These are phyloP conservation scores for Panthera uncia DNA, from an alignment of 2,113 vertebrate species.

Conservation along the genomic window DNA sequence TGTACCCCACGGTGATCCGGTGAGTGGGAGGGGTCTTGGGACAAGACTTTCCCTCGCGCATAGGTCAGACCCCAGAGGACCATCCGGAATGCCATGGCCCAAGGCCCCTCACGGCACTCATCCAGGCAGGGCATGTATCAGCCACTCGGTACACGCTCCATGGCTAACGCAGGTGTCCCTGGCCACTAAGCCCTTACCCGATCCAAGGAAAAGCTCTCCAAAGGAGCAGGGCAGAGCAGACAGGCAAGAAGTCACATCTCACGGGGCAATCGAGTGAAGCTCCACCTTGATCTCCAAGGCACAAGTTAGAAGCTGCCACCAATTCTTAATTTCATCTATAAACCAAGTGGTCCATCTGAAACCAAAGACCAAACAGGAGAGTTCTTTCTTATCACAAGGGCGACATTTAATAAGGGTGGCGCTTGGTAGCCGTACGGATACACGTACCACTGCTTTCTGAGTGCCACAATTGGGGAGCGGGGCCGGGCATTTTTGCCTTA, in stretches of 20 bases:
- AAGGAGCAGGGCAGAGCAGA: neutral
- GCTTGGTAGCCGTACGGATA: too few species aligned
- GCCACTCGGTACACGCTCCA: neutral
- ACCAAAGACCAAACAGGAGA: neutral
- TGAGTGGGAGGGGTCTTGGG: slow-evolving; percentile 55
- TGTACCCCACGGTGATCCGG: slow-evolving; percentile 92
- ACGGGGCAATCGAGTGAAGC: neutral
- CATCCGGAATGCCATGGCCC: neutral
- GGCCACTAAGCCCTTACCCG: neutral
- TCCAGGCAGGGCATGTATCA: neutral
- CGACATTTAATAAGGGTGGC: neutral
- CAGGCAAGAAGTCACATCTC: neutral
- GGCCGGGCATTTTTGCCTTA: neutral
- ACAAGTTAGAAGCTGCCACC: neutral
- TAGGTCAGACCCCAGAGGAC: neutral
- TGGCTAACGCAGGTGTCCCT: neutral
- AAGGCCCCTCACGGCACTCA: neutral
- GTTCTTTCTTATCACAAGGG: neutral
- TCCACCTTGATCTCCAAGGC: neutral
- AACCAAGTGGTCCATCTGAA: neutral
- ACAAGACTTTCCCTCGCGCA: neutral
- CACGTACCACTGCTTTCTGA: neutral
- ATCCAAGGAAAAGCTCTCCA: neutral
- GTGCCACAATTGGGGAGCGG: too few species aligned
- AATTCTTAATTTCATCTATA: neutral